Base-by-base conservation (phyloP, 2,797 vertebrate genomes). In the Hafferia zeledoni region DNA sequence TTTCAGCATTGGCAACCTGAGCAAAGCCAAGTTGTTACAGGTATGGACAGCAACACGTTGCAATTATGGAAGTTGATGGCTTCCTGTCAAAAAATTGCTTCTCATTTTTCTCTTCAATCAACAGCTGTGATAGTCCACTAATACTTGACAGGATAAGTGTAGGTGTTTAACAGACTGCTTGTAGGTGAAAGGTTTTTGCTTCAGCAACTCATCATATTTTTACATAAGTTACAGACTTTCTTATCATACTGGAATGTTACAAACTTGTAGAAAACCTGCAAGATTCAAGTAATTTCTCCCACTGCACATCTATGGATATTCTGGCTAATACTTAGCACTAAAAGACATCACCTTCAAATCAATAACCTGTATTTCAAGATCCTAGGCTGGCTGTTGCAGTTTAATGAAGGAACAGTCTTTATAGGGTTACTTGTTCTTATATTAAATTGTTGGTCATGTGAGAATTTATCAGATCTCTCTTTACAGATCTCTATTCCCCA, bases 1-100 rank as follows among this genome's bases (percentile, higher is more conserved):
- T 94, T 93, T 47, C 49, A 81, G 71, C 84, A 71, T 95, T 93
- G 93, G 85, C 82, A 95, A 77, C 55, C 76, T 5, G 30, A 93
- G 67, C 55, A 89, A 95, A 95, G 57, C 87, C 94, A 87, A 93
- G 56, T 70, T 83, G 31, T 84, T 79, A 76, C n/a, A 60, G 31
- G 68, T 81, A 92, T 83, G 85, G 52, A 92, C 70, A 90, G 83
- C 44, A 89, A 35, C 71, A 72, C 93, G 96, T 96, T 81, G 87
- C 60, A 93, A 83, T 96, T 93, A 76, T n/a, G 72, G 47, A 87
- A 89, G 89, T 92, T 94, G 94, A 97, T 97, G 96, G 87, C 79
- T 96, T 97, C 97, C 91, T 94, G 77, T 84, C 44, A 44, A 53
- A 90, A 96, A 94, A 96, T 76, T 90, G 72, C 53, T 93, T 23